These are phyloP conservation scores for Sycophila sp. DNA, from an alignment of 1,140 invertebrate genomes.

Conservation along the genomic window DNA sequence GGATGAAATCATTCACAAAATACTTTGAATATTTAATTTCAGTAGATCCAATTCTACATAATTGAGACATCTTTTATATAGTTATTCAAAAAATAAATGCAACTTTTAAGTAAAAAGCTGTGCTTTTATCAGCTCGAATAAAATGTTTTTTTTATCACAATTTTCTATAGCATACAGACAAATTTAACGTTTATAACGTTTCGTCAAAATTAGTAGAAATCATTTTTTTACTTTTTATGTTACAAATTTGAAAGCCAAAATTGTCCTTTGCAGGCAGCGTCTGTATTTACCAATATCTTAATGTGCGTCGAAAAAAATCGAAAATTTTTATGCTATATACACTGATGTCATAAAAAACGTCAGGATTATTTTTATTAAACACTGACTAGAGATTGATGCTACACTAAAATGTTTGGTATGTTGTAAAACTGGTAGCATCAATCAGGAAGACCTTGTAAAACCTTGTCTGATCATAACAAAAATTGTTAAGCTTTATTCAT, in stretches of 20 bases:
- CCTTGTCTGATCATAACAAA: conserved; percentile 18
- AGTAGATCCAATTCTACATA: conserved; percentile 3
- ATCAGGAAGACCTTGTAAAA: conserved; percentile 36
- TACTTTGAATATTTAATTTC: conserved; percentile 14
- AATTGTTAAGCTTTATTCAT: conserved; percentile 16
- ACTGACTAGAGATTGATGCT: conserved; percentile 38
- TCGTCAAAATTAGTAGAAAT: conserved; percentile 34
- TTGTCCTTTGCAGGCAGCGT: conserved; percentile 29
- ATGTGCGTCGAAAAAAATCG: conserved; percentile 20
- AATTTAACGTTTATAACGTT: conserved; percentile 36
- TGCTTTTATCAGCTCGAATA: conserved; percentile 30
- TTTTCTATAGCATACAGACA: conserved; percentile 26
- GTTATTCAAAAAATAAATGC: conserved; percentile 36
- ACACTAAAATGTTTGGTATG: conserved; percentile 15
- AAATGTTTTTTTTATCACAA: conserved; percentile 37
- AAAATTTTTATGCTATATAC: conserved; percentile 20
- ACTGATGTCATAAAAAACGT: conserved; percentile 31
- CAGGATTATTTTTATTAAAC: conserved; percentile 22
- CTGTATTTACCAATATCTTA: conserved; percentile 36
- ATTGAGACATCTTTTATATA: conserved; percentile 20
- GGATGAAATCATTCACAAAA: conserved; percentile 18
- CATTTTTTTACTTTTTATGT: conserved; percentile 22
- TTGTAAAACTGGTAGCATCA: conserved; percentile 29
- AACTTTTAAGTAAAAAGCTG: conserved; percentile 35
- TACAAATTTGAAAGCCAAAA: conserved; percentile 30